Conservation (phyloP, 2,797 vertebrate genomes). For the Morus bassanus region DNA sequence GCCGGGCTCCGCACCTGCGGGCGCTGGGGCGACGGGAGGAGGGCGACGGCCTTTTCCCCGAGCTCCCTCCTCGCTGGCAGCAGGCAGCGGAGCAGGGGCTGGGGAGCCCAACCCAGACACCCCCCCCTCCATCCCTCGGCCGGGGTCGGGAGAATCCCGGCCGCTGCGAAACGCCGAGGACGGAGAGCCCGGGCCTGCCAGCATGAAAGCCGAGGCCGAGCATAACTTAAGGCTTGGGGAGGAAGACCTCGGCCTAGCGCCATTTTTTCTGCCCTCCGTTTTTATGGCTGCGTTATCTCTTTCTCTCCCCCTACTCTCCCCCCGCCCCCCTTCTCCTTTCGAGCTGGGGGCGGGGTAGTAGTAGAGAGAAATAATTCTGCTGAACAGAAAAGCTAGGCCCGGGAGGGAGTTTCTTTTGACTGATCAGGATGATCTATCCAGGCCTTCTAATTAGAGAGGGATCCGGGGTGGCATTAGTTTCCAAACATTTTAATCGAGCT, state of each 20-base stretch:
- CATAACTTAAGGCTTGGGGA: accelerated
- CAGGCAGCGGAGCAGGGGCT: not conserved
- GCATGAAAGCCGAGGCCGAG: accelerated
- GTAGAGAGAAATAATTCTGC: not conserved
- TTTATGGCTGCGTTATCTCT: not conserved
- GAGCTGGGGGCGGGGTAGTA: not conserved
- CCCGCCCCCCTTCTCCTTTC: not conserved
- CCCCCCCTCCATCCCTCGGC: accelerated
- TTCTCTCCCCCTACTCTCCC: not conserved
- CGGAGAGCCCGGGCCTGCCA: not conserved
- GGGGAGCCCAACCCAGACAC: not conserved
- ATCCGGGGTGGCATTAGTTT: constrained; percentile 88
- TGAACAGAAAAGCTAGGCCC: constrained; percentile 16
- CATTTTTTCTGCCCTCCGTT: not conserved
- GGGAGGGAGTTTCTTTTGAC: constrained; percentile 26
- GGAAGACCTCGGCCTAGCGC: not conserved
- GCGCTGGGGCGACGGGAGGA: too few relatives aligned
- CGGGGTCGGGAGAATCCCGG: too few relatives aligned
- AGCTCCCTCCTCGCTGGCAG: not conserved
- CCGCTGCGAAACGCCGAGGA: not conserved
- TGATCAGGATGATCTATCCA: constrained; percentile 27
- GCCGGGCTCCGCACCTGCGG: not conserved
- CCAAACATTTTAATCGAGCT: constrained; percentile 93
- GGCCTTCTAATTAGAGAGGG: constrained; percentile 86
- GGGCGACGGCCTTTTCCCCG: accelerated